phyloP scores from a whole-genome alignment of 2,888 invertebrate genomes.

The Macrosiphum euphorbiae region DNA sequence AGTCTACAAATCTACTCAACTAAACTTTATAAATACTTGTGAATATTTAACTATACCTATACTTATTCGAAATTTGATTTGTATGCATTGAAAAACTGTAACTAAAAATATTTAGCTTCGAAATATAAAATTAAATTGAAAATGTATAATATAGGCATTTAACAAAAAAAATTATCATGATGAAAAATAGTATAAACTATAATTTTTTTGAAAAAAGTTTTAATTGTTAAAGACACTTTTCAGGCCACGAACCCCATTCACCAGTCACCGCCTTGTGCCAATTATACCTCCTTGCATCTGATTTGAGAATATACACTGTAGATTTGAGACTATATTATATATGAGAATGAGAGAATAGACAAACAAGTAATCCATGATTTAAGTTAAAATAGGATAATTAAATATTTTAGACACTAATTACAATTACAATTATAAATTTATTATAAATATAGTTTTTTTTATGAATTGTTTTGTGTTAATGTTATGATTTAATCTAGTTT shows the following conservation, averaged over 20 bases:
- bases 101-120: too few species aligned
- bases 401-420: neutral
- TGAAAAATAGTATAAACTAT: too few species aligned
- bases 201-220: neutral
- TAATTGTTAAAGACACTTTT: neutral
- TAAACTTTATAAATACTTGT: too few species aligned
- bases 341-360: neutral
- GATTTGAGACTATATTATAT: neutral
- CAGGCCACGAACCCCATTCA: neutral
- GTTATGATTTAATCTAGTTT: neutral
- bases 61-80: too few species aligned
- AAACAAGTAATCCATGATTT: neutral
- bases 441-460: neutral
- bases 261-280: neutral
- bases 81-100: too few species aligned
- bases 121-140: too few species aligned
- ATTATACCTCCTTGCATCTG: neutral
- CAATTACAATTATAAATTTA: neutral
- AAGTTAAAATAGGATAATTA: neutral
- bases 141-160: too few species aligned
- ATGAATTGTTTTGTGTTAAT: neutral
- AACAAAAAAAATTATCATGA: too few species aligned
- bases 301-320: neutral
- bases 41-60: too few species aligned
- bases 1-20: too few species aligned